Evolutionary conservation across 1,140 invertebrate species (phyloP).

Genomic region (Drosophila pectinifera): DNA sequence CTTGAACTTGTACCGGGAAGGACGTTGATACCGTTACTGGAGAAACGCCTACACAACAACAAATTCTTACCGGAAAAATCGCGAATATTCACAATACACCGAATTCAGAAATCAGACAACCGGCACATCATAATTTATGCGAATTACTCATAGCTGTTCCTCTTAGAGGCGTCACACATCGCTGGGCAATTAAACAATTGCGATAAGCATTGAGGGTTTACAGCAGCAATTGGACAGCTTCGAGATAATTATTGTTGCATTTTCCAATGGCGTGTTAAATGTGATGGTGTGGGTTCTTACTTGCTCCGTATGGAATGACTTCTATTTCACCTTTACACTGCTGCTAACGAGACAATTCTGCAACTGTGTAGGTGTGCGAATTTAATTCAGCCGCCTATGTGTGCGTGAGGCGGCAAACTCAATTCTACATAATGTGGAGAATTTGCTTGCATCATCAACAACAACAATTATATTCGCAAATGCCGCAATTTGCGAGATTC

Average conservation of each 20-base stretch:
- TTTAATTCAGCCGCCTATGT: constrained; percentile 12
- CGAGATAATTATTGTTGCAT: constrained; percentile 67
- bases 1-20: constrained; percentile 69
- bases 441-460: constrained; percentile 69
- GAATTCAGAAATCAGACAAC: constrained; percentile 1
- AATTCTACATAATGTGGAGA: constrained; percentile 51
- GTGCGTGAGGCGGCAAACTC: constrained; percentile 29
- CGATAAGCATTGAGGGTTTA: constrained; percentile 55
- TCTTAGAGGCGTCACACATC: constrained; percentile 28
- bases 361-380: constrained; percentile 22
- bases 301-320: constrained; percentile 68
- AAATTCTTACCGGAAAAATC: constrained; percentile 11
- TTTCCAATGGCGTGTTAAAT: constrained; percentile 59
- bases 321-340: constrained; percentile 82
- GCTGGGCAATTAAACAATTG: constrained; percentile 20
- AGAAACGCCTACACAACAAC: constrained; percentile 1
- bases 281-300: constrained; percentile 33
- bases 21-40: constrained; percentile 48
- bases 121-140: constrained; percentile 18
- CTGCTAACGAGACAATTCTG: constrained; percentile 30
- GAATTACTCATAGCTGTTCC: constrained; percentile 45
- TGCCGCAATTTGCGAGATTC: constrained; percentile 15
- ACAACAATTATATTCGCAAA: constrained; percentile 26
- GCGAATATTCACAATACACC: neutral
- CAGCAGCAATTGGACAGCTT: constrained; percentile 36